Evolutionary conservation across 1,140 invertebrate genomes (phyloP), one percentile per base, ranked within the genome.

Genomic region (Brachystomella parvula): DNA sequence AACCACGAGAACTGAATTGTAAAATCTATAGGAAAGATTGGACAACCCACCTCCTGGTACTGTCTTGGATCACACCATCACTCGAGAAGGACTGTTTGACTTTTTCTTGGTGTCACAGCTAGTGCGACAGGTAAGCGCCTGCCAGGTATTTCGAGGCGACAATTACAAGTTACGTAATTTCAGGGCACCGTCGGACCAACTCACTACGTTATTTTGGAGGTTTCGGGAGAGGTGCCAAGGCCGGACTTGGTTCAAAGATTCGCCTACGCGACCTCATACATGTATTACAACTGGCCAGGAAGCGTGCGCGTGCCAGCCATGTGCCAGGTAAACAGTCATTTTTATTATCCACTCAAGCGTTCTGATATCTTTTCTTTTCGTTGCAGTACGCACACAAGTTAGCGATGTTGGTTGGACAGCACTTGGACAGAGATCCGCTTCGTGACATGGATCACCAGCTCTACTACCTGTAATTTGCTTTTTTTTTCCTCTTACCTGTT

Each of bases 241-340:
- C 84, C 89, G 0, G 92, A 95, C 75, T 83, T 91, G 62, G 79
- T 94, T 64, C 94, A 98, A 78, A 79, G 85, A 65, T 74, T 96
- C 1, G 85, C 89, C 0, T 96, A 92, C 76, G 96, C 94, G 75
- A 77, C 96, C 75, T 92, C 90, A 61, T 90, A 94, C 76, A 76
- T 96, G 71, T 97, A 97, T 76, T 97, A 93, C 78, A 96, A 97
- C 79, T 96, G 94, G 93, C 84, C 89, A 0, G 93, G 93, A 19
- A 92, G 92, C 0, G 85, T 96, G 19, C 77, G 90, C 56, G 90
- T 95, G 47, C 94, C 94, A 1, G 94, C 93, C 0, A 92, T 92
- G 0, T 93, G 90, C 73, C 84, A 86, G 77, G 82, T 85, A 76
- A 76, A n/a, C n/a, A n/a, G n/a, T n/a, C n/a, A n/a, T n/a, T 30